phyloP scores from a whole-genome alignment of 1,140 invertebrate species.

The Drosophila subobscura region DNA sequence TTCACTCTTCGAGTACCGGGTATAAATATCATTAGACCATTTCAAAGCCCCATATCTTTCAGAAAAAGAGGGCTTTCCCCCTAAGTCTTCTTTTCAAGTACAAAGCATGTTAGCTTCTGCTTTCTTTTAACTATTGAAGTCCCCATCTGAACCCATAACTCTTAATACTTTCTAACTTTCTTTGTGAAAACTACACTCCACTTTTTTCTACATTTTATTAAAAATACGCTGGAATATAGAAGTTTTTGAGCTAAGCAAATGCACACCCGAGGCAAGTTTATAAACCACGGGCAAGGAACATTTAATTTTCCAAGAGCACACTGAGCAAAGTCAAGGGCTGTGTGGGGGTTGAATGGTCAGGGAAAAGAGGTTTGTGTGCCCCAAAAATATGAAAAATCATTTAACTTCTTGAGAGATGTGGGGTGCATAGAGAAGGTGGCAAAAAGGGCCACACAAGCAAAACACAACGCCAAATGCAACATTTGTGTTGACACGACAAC shows the following conservation, averaged over 20 bases:
- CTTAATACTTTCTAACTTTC: slow-evolving; percentile 30
- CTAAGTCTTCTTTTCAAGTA: neutral
- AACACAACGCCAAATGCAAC: slow-evolving; percentile 74
- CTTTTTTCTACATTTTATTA: slow-evolving; percentile 43
- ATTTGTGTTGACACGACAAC: slow-evolving; percentile 77
- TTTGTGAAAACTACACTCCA: slow-evolving; percentile 31
- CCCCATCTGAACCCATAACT: slow-evolving; percentile 8
- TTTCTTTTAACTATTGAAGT: neutral
- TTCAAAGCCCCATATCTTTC: too few species aligned
- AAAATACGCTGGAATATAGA: slow-evolving; percentile 42
- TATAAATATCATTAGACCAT: too few species aligned
- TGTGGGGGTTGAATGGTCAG: slow-evolving; percentile 8
- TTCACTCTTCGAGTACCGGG: too few species aligned
- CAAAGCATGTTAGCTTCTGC: neutral
- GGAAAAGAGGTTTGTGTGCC: slow-evolving; percentile 22
- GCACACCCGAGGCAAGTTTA: slow-evolving; percentile 53
- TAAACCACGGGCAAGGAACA: slow-evolving; percentile 40
- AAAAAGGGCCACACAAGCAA: slow-evolving; percentile 49
- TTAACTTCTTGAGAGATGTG: slow-evolving; percentile 63
- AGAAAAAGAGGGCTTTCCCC: too few species aligned
- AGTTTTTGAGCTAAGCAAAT: slow-evolving; percentile 48
- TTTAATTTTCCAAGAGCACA: slow-evolving; percentile 49
- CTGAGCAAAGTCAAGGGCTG: too few species aligned
- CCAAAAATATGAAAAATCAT: slow-evolving; percentile 78
- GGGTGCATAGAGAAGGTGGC: neutral